Evolutionary conservation across 2,888 invertebrate genomes (phyloP).

Genomic region (Synergus gifuensis): DNA sequence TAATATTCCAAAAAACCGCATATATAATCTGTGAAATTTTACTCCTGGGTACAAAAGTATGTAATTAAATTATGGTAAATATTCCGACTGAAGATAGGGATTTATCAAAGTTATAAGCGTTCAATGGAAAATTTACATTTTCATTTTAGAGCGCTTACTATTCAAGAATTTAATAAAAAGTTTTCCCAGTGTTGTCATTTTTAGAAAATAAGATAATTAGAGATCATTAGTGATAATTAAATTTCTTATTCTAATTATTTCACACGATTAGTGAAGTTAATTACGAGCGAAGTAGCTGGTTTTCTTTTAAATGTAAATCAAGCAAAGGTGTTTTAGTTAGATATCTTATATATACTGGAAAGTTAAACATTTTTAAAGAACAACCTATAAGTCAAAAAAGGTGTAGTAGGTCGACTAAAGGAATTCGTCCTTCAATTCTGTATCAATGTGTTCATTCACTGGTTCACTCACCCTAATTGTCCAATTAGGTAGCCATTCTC

Average conservation of each 20-base stretch:
- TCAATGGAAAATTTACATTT: neutral
- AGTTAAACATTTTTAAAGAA: neutral
- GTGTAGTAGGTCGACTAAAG: slow-evolving; percentile 28
- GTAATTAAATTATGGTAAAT: too few species aligned
- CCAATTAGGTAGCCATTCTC: slow-evolving; percentile 42
- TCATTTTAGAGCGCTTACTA: neutral
- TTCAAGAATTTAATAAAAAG: neutral
- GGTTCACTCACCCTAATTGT: slow-evolving; percentile 41
- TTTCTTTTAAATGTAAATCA: neutral
- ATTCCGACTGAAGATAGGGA: too few species aligned
- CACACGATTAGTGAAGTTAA: slow-evolving; percentile 4
- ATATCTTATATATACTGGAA: neutral
- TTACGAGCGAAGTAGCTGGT: neutral
- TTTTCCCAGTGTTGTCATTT: neutral
- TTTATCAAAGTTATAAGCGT: neutral
- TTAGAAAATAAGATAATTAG: neutral
- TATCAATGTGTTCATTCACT: slow-evolving; percentile 41
- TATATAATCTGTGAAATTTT: too few species aligned
- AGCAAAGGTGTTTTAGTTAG: neutral
- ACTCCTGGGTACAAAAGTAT: too few species aligned
- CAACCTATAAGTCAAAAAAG: slow-evolving; percentile 26
- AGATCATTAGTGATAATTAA: slow-evolving; percentile 3
- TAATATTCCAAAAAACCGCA: too few species aligned
- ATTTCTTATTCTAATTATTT: slow-evolving; percentile 11
- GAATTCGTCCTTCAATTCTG: slow-evolving; percentile 40